A percentile compares a stretch with the other conserved stretches of the same genome.
Conservation (phyloP, 1,140 invertebrate species). For the Drosophila micromelanica region DNA sequence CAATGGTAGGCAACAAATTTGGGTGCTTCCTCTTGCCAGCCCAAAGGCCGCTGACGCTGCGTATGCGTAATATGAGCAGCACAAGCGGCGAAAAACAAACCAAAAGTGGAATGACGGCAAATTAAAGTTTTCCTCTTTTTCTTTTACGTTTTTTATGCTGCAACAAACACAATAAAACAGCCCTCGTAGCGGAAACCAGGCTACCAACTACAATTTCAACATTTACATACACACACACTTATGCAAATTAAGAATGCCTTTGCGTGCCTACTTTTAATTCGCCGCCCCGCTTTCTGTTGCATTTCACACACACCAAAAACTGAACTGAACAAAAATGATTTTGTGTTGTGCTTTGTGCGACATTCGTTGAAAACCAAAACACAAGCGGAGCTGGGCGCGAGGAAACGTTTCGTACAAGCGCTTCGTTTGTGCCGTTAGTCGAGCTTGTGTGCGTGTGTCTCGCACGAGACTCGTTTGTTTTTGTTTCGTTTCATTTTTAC, state of each 20-base stretch:
- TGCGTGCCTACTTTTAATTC: constrained; percentile 38
- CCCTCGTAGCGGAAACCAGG: constrained; percentile 31
- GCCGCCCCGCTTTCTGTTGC: constrained; percentile 33
- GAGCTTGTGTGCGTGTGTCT: constrained; percentile 14
- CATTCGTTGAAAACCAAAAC: constrained; percentile 26
- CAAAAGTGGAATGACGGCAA: constrained; percentile 72
- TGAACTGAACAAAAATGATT: constrained; percentile 37
- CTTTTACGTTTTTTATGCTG: neutral
- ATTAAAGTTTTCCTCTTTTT: constrained; percentile 59
- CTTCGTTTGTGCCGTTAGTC: constrained; percentile 8
- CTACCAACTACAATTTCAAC: constrained; percentile 51
- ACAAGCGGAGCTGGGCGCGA: constrained; percentile 6
- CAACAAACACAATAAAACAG: constrained; percentile 16
- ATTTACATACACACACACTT: constrained; percentile 23
- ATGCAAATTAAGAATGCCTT: constrained; percentile 42
- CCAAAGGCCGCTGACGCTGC: constrained; percentile 46
- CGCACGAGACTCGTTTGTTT: constrained; percentile 20
- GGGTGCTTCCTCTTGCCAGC: constrained; percentile 15
- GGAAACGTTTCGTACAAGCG: constrained; percentile 5
- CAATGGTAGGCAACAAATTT: constrained; percentile 65
- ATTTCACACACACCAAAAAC: constrained; percentile 31
- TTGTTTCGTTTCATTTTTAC: constrained; percentile 14
- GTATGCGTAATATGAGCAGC: constrained; percentile 69
- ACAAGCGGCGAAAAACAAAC: constrained; percentile 39
- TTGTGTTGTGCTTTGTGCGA: constrained; percentile 39